Evolutionary conservation across 2,797 vertebrate species (phyloP), one percentile per base, ranked within the genome.

Genomic region (Pteropus rufus): DNA sequence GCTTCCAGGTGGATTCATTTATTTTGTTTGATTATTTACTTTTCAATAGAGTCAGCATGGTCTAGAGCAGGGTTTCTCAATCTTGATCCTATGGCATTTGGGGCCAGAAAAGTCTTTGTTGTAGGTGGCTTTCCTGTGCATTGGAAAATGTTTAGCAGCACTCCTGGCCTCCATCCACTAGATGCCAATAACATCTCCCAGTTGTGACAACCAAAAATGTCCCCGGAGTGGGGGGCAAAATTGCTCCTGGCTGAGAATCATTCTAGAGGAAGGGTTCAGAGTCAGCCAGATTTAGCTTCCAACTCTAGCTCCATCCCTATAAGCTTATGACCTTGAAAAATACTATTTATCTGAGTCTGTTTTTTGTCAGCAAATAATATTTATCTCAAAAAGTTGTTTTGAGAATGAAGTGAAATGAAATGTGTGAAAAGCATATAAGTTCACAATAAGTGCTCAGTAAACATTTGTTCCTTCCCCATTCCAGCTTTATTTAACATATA

Each of bases 351-450:
- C 16, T 70, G 36, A 81, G 34, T 10, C 39, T 76, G 10, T 64
- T 81, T 84, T 73, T 56, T 41, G 29, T 90, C 81, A 83, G 34
- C 44, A 84, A 93, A 49, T 67, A 83, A 39, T 52, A 85, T 2
- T 58, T 58, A n/a, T 14, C 36, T 90, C 65, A 77, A 87, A 82
- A 77, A 72, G 31, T 14, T 76, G 62, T 75, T 92, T 54, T 90
- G 85, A 39, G 69, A 44, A 72, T 72, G 69, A 86, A 89, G 65
- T 76, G 49, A 89, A 89, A 81, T 76, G 49, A 96, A 94, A 72
- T 21, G 7, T 75, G 14, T 87, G 39, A 77, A 52, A 91, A 86
- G 69, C 41, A 87, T 14, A 73, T 5, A 56, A 23, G 79, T 62
- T 87, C 41, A 31, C 31, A 85, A 75, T 2, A 87, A 16, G 54